Conservation (phyloP, 2,797 vertebrate genomes). For the Pagetopsis macropterus region DNA sequence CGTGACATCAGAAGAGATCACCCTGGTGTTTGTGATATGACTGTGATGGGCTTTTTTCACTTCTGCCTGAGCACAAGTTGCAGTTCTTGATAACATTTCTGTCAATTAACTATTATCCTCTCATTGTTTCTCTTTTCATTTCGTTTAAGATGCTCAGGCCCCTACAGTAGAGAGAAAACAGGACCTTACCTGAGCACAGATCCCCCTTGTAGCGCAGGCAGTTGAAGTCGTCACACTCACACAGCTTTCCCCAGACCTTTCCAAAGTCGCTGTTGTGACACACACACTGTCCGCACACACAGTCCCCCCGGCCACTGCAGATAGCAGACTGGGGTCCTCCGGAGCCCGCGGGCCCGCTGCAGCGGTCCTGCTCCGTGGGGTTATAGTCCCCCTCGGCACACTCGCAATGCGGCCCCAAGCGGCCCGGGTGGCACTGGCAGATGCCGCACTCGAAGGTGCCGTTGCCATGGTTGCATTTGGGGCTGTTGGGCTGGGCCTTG, state of each 20-base stretch:
- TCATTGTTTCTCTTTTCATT: not conserved
- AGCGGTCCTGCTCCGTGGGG: constrained; percentile 89
- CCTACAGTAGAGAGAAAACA: not conserved
- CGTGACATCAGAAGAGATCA: not conserved
- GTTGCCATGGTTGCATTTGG: constrained; percentile 87
- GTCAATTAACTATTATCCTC: not conserved
- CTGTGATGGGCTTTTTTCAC: not conserved
- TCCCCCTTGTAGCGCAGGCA: constrained; percentile 95
- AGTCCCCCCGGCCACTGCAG: constrained; percentile 94
- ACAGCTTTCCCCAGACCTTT: constrained; percentile 94
- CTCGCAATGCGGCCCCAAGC: constrained; percentile 92
- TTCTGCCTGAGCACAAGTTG: not conserved
- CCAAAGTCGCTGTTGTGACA: constrained; percentile 95
- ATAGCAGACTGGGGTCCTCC: constrained; percentile 76
- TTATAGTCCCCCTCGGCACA: constrained; percentile 93
- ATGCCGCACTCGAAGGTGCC: constrained; percentile 95
- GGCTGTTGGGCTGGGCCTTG: constrained; percentile 81
- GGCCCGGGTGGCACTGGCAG: constrained; percentile 90
- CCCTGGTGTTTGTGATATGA: not conserved
- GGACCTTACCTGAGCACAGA: constrained; percentile 91
- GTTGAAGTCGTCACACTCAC: constrained; percentile 98
- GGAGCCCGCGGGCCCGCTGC: constrained; percentile 78
- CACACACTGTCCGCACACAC: constrained; percentile 95
- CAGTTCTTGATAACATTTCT: not conserved
- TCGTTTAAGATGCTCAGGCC: not conserved